These are phyloP conservation scores for Parotocinclus haroldoi DNA, from an alignment of 2,797 vertebrate species.

Conservation along the genomic window DNA sequence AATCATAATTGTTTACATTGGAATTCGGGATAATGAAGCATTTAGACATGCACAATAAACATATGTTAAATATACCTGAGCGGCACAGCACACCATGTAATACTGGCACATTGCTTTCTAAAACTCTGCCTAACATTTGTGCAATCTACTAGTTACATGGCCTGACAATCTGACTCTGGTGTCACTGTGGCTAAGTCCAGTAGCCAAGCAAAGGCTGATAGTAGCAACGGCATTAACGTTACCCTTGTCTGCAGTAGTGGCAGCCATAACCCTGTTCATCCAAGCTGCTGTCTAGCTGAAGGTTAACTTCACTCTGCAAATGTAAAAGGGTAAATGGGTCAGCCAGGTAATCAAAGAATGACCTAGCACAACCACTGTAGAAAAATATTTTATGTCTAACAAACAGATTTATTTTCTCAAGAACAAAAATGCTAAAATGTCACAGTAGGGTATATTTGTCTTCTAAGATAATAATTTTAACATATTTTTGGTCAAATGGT, in stretches of 20 bases:
- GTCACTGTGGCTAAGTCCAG: constrained; percentile 92
- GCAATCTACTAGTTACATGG: constrained; percentile 98
- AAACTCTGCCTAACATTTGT: constrained; percentile 90
- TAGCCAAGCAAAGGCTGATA: constrained; percentile 88
- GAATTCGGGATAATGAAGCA: not conserved
- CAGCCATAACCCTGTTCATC: constrained; percentile 89
- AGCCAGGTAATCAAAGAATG: constrained; percentile 50
- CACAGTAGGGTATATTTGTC: too few relatives aligned
- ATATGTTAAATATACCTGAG: constrained; percentile 7
- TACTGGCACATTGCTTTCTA: constrained; percentile 21
- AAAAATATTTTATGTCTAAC: too few relatives aligned
- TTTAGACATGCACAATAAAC: constrained; percentile 5
- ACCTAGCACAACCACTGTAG: constrained; percentile 54
- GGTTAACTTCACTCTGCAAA: constrained; percentile 81
- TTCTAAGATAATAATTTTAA: too few relatives aligned
- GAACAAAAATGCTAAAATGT: too few relatives aligned
- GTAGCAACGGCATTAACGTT: constrained; percentile 86
- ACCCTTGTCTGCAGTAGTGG: constrained; percentile 84
- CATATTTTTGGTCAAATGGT: too few relatives aligned
- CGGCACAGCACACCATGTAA: constrained; percentile 20
- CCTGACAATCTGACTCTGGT: constrained; percentile 93
- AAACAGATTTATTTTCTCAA: too few relatives aligned
- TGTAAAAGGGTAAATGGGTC: constrained; percentile 55
- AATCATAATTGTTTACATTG: not conserved
- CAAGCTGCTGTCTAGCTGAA: constrained; percentile 86